Evolutionary conservation across 2,888 invertebrate genomes (phyloP).

Genomic region (Apeira syringaria): DNA sequence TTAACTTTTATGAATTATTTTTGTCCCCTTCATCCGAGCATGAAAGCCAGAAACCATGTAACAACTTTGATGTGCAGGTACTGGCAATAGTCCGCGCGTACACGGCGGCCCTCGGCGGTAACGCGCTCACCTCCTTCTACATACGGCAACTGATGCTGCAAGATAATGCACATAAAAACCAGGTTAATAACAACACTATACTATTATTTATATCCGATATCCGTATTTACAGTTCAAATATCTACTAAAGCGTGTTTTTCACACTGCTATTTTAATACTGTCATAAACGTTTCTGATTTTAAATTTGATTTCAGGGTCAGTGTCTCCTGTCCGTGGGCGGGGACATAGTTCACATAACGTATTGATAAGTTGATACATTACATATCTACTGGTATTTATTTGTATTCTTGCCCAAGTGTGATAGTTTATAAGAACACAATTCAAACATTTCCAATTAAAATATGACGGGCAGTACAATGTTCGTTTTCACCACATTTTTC

Average conservation of each 20-base stretch:
- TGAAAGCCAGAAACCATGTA: too few relatives aligned
- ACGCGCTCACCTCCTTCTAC: slow-evolving; percentile 97
- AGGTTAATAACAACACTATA: too few relatives aligned
- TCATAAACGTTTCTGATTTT: slow-evolving; percentile 1
- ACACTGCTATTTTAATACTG: too few relatives aligned
- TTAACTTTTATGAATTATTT: too few relatives aligned
- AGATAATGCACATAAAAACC: slow-evolving; percentile 98
- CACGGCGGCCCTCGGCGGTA: slow-evolving; percentile 96
- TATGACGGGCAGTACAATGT: too few relatives aligned
- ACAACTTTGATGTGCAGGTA: too few relatives aligned
- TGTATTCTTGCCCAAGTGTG: slow-evolving; percentile 7
- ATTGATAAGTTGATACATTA: slow-evolving; percentile 63
- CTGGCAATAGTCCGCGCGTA: slow-evolving; percentile 96
- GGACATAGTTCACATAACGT: slow-evolving; percentile 94
- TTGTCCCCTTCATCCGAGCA: too few relatives aligned
- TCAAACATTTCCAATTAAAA: too few relatives aligned
- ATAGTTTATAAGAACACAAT: slow-evolving; percentile 6
- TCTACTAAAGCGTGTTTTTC: too few relatives aligned
- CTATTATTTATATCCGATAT: too few relatives aligned
- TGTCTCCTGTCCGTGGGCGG: slow-evolving; percentile 98
- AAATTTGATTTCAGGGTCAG: slow-evolving; percentile 89
- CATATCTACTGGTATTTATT: slow-evolving; percentile 34
- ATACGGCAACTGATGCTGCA: slow-evolving; percentile 95
- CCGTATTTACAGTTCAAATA: too few relatives aligned
- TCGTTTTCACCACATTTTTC: too few relatives aligned